Evolutionary conservation across 1,140 invertebrate species (phyloP).

Genomic region (Leptinotarsa lineolata): DNA sequence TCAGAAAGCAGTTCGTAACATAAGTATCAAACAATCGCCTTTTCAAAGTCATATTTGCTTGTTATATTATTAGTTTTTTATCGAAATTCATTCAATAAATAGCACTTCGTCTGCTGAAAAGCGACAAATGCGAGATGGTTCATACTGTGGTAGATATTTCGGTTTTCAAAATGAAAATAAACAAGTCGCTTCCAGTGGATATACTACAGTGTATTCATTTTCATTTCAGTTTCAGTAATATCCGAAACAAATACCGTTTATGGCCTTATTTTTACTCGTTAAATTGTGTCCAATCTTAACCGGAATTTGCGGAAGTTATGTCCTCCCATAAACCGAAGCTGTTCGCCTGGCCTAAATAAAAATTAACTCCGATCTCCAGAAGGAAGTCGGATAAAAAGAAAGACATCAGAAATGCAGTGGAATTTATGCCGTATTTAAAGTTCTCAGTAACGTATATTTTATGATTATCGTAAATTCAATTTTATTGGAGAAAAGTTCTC

Average conservation of each 20-base stretch:
- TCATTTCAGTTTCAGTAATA: too few species aligned
- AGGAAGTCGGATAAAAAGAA: background rate
- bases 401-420: background rate
- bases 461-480: background rate
- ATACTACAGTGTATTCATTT: too few species aligned
- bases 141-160: too few species aligned
- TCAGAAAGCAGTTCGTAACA: too few species aligned
- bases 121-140: too few species aligned
- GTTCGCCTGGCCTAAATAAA: background rate
- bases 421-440: slow-evolving; percentile 6
- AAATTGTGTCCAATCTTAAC: slow-evolving; percentile 1
- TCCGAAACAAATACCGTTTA: background rate
- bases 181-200: too few species aligned
- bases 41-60: too few species aligned
- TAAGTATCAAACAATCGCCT: too few species aligned
- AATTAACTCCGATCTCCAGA: slow-evolving; percentile 2
- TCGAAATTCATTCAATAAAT: too few species aligned
- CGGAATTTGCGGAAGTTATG: slow-evolving; percentile 2
- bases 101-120: too few species aligned
- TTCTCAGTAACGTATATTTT: background rate
- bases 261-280: background rate
- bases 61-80: too few species aligned
- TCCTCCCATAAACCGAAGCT: background rate
- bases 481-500: background rate
- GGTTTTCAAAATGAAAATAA: too few species aligned